Base-by-base conservation (phyloP, 2,888 invertebrate genomes). In the Podabrus alpinus region DNA sequence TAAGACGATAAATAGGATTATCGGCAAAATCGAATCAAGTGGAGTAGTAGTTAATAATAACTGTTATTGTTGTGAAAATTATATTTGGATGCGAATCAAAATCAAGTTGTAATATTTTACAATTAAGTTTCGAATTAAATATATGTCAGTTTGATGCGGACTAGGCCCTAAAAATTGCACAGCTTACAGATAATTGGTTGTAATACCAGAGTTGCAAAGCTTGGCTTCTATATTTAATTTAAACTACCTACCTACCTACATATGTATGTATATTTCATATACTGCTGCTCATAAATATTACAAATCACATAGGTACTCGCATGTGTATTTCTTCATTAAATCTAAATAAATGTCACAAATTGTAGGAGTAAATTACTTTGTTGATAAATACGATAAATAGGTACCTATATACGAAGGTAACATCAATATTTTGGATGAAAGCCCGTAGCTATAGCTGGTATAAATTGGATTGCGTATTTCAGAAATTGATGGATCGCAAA, bases 11-110 rank as follows among this genome's bases (percentile, higher is more conserved):
- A n/a, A 45, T n/a, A 45, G 16, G 7, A 19, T 64, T 16, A 17
- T 21, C 11, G 62, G 1, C 62, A 19, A 64, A n/a, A 19, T 64
- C 19, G 62, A 64, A n/a, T 17, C 13, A 5, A 62, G 19, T 62
- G 19, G 19, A 59, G n/a, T 15, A 59, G n/a, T 3, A n/a, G n/a
- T n/a, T n/a, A 17, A 19, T 62, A 60, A 60, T 60, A 17, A 19
- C 13, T 11, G 9, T 15, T 13, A 29, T 29, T 29, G 29, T 68
- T 19, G 68, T 19, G 59, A 24, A 68, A 59, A 68, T 68, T 59
- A 59, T 21, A 68, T 59, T 68, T 59, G 59, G 15, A 59, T 59
- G 21, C 68, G 21, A 17, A 68, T 59, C 68, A 68, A 59, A 59
- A 68, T 21, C 59, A 61, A 25, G 3, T 15, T 13, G 17, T 25